These are phyloP conservation scores for Nomada goodeniana DNA, from an alignment of 2,888 invertebrate species.

Conservation along the genomic window DNA sequence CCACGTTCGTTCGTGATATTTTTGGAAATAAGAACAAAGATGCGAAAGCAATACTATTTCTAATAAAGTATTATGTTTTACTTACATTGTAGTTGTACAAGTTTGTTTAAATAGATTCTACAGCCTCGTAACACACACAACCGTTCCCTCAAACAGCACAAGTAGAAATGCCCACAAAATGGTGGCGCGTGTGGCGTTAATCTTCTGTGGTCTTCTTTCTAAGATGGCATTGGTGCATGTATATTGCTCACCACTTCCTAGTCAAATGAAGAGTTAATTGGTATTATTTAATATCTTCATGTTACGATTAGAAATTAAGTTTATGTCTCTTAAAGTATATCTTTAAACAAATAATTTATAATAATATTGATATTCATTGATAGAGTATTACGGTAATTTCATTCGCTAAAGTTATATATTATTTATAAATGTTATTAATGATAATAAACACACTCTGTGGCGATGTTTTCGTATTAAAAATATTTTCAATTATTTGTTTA, in stretches of 20 bases:
- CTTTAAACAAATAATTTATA: conserved; percentile 3
- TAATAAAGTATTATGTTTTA: conserved; percentile 28
- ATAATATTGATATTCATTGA: neutral
- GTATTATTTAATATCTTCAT: neutral
- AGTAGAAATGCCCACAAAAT: conserved; percentile 77
- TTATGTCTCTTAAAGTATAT: neutral
- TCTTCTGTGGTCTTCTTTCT: conserved; percentile 59
- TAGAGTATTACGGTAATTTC: neutral
- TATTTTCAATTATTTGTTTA: conserved; percentile 4
- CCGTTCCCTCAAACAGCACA: conserved; percentile 68
- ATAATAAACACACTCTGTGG: neutral
- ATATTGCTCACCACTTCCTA: conserved; percentile 40
- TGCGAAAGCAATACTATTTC: conserved; percentile 1
- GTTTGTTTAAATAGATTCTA: conserved; percentile 8
- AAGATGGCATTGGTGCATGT: conserved; percentile 55
- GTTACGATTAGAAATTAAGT: neutral
- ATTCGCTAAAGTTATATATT: neutral
- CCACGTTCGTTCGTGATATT: neutral
- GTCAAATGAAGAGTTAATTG: conserved; percentile 45
- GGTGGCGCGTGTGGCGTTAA: conserved; percentile 61
- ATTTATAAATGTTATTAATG: neutral
- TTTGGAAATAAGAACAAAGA: conserved; percentile 1
- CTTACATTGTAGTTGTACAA: conserved; percentile 42
- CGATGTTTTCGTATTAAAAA: neutral
- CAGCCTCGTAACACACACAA: conserved; percentile 51